These are phyloP conservation scores for Drosophila virilis DNA, from an alignment of 1,140 invertebrate genomes.

Conservation along the genomic window DNA sequence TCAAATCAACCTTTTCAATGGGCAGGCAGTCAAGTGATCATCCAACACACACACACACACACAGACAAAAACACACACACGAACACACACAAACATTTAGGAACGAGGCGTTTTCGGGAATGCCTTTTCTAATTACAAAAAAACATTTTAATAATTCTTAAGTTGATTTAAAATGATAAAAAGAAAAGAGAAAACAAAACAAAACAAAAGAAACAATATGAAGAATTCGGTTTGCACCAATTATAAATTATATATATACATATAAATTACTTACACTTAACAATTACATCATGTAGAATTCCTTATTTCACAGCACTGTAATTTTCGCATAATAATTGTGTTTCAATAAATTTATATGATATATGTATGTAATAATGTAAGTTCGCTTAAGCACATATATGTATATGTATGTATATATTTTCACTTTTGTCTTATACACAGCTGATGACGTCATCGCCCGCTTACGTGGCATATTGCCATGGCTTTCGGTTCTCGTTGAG, in stretches of 20 bases:
- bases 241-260: slow-evolving; percentile 46
- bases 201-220: slow-evolving; percentile 14
- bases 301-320: slow-evolving; percentile 39
- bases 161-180: slow-evolving; percentile 43
- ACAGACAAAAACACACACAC: slow-evolving; percentile 15
- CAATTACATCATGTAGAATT: slow-evolving; percentile 34
- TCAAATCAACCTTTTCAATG: slow-evolving; percentile 3
- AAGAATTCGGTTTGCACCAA: slow-evolving; percentile 39
- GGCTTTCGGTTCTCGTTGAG: background rate
- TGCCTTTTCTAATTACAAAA: slow-evolving; percentile 52
- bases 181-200: slow-evolving; percentile 5
- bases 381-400: too few relatives aligned
- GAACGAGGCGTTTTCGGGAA: slow-evolving; percentile 60
- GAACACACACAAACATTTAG: slow-evolving; percentile 49
- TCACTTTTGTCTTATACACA: background rate
- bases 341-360: slow-evolving; percentile 46
- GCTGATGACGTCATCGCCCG: slow-evolving; percentile 16
- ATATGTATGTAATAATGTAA: background rate
- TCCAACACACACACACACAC: slow-evolving; percentile 24
- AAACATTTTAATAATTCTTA: slow-evolving; percentile 54
- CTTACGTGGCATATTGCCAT: slow-evolving; percentile 2
- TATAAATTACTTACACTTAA: slow-evolving; percentile 40
- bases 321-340: slow-evolving; percentile 28
- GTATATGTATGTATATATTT: too few relatives aligned
- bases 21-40: slow-evolving; percentile 28